Conservation (phyloP, 2,888 invertebrate species). For the Tuberolachnus salignus region DNA sequence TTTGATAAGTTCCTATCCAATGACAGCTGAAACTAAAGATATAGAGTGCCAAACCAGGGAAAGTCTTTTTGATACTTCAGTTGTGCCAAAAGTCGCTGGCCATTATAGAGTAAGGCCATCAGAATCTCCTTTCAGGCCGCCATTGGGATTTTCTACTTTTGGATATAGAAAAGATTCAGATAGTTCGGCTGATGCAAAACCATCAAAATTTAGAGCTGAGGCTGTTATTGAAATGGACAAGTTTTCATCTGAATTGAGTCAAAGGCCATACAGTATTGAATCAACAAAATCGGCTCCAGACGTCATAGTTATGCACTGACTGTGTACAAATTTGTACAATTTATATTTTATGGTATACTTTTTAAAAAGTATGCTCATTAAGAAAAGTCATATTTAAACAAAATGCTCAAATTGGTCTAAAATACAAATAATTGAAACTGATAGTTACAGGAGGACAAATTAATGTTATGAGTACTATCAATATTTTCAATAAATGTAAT, state of each 20-base stretch:
- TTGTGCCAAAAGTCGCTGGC: conserved; percentile 55
- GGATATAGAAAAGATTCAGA: conserved; percentile 63
- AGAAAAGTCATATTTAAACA: conserved; percentile 35
- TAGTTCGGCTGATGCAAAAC: conserved; percentile 47
- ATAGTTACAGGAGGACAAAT: neutral
- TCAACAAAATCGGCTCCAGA: conserved; percentile 89
- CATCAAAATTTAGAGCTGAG: conserved; percentile 66
- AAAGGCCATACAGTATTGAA: conserved; percentile 76
- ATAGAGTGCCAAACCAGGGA: conserved; percentile 84
- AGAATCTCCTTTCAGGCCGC: conserved; percentile 51
- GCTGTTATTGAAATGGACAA: conserved; percentile 69
- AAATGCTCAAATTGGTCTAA: conserved; percentile 49
- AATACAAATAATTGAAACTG: conserved; percentile 21
- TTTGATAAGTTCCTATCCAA: conserved; percentile 52
- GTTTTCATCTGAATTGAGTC: conserved; percentile 57
- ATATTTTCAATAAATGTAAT: conserved; percentile 18
- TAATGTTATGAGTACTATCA: neutral
- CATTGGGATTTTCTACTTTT: conserved; percentile 66
- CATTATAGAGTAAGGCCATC: conserved; percentile 57
- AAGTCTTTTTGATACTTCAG: conserved; percentile 68
- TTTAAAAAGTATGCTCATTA: conserved; percentile 12
- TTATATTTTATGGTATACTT: neutral
- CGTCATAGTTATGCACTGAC: conserved; percentile 85
- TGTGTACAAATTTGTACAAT: conserved; percentile 61
- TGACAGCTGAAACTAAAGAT: conserved; percentile 68